These are phyloP conservation scores for Drosophila gunungcola DNA, from an alignment of 1,140 invertebrate genomes.

Conservation along the genomic window DNA sequence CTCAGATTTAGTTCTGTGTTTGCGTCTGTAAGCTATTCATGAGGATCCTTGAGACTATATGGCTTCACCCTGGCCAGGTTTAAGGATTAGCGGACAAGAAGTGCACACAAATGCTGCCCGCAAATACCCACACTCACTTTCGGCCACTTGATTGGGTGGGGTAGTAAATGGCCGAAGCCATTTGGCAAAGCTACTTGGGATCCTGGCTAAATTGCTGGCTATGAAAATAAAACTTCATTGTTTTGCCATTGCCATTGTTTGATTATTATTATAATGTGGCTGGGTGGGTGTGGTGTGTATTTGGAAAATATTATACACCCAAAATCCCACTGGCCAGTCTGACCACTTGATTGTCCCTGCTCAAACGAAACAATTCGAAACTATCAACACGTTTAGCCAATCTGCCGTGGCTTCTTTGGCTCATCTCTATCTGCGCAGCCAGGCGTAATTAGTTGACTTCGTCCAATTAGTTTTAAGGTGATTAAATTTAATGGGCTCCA, in stretches of 20 bases:
- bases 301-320: conserved; percentile 30
- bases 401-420: conserved; percentile 13
- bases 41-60: conserved; percentile 13
- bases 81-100: conserved; percentile 62
- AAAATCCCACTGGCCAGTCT: conserved; percentile 13
- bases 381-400: conserved; percentile 44
- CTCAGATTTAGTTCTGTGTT: background rate
- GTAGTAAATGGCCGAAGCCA: conserved; percentile 23
- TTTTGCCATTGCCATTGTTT: conserved; percentile 54
- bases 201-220: conserved; percentile 33
- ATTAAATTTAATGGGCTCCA: conserved; percentile 53
- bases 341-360: conserved; percentile 17
- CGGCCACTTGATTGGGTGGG: background rate
- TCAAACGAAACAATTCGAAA: conserved; percentile 3
- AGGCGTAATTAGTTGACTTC: conserved; percentile 32
- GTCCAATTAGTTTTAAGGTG: conserved; percentile 60
- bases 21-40: conserved; percentile 15
- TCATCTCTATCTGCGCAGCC: background rate
- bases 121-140: conserved; percentile 12
- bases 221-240: conserved; percentile 53
- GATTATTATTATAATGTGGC: conserved; percentile 44
- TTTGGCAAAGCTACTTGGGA: conserved; percentile 45
- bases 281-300: background rate
- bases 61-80: conserved; percentile 47
- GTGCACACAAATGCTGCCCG: conserved; percentile 45